Conservation (phyloP, 1,140 invertebrate species). For the Dendroctonus valens region DNA sequence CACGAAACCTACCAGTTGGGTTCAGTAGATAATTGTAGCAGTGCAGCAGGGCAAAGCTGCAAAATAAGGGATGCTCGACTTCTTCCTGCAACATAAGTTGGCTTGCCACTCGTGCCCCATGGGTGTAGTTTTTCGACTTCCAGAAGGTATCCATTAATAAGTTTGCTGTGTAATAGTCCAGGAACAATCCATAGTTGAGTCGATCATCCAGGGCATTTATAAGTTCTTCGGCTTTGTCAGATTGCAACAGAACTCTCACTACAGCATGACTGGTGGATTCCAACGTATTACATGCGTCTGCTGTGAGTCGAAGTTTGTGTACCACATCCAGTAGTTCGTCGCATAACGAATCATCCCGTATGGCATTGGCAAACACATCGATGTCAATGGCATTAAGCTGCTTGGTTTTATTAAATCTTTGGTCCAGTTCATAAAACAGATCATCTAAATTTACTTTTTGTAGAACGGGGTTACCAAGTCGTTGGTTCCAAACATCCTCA, state of each 20-base stretch:
- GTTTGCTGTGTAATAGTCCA: constrained; percentile 76
- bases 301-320: constrained; percentile 67
- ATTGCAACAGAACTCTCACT: constrained; percentile 65
- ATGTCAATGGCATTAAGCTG: constrained; percentile 68
- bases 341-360: constrained; percentile 53
- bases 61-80: constrained; percentile 67
- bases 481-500: constrained; percentile 62
- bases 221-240: constrained; percentile 61
- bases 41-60: constrained; percentile 69
- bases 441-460: constrained; percentile 62
- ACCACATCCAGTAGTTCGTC: constrained; percentile 70
- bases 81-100: constrained; percentile 90
- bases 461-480: constrained; percentile 60
- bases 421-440: constrained; percentile 64
- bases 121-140: constrained; percentile 63
- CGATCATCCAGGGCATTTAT: constrained; percentile 75
- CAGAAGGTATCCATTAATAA: constrained; percentile 81
- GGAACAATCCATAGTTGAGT: constrained; percentile 85
- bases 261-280: constrained; percentile 81
- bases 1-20: constrained; percentile 43
- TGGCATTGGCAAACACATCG: constrained; percentile 69
- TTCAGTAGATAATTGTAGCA: constrained; percentile 73
- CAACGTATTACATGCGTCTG: constrained; percentile 66
- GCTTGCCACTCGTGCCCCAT: constrained; percentile 74
- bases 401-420: constrained; percentile 55